Base-by-base conservation (phyloP, 2,113 vertebrate species). In the Dasyornis broadbenti region DNA sequence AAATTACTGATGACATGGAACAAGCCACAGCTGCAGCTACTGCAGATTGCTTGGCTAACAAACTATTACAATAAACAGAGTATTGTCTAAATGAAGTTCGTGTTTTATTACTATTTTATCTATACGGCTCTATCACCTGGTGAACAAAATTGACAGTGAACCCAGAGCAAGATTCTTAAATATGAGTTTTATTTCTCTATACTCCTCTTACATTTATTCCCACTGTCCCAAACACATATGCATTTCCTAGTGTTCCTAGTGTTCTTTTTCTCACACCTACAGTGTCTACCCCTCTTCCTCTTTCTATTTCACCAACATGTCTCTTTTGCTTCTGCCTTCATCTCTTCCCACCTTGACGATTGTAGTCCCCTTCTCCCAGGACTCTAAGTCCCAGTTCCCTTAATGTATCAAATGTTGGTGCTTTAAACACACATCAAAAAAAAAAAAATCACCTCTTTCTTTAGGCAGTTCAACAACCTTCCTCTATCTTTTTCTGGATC, bases 11-110 rank as follows among this genome's bases (percentile, higher is more conserved):
- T 86, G 54, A 89, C 60, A 89, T 72, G 35, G 31, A 94, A 70
- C 7, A 77, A 94, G 37, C 27, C 84, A 91, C 80, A 94, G 63
- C 60, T 96, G 78, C 85, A 94, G 85, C 71, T 88, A 84, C 69
- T 71, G 77, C 81, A 85, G 69, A 91, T 82, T 88, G 30, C 78
- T 73, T 91, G 63, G 63, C 73, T 95, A 92, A 85, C 65, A 86
- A 86, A 80, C 77, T 90, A 60, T 78, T 71, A 81, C 37, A 89
- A 54, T 68, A 89, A 96, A 73, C 24, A 82, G 39, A 84, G 30
- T n/a, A 80, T 57, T 95, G 65, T 75, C 84, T 73, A 90, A 93
- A 94, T 82, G 11, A 87, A 94, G 37, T 44, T 88, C 4, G 4
- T 72, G 18, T 49, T 94, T 92, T 91, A 88, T 12, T 57, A 88